Base-by-base conservation (phyloP, 2,888 invertebrate genomes). In the Cantharis rustica region DNA sequence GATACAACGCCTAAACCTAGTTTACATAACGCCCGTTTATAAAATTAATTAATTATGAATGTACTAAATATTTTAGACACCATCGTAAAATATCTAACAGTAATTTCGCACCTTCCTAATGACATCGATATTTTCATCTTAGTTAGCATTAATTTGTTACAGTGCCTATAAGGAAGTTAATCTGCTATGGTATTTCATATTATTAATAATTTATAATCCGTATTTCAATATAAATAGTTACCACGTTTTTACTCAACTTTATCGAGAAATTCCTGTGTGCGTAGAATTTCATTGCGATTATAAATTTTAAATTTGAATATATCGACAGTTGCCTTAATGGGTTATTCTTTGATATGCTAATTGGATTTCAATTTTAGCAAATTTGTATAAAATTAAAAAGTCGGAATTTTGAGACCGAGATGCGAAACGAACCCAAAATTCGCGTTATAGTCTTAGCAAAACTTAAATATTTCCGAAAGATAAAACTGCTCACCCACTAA, bases 51-150 rank as follows among this genome's bases (percentile, higher is more conserved):
- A 66, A 66, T 66, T 66, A 66, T 66, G 9, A 23, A 66, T 66
- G 64, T 66, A 66, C 64, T 66, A 66, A 66, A 66, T 66, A 66
- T 66, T 66, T 66, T 66, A 7, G 64, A 66, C 64, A 66, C 64
- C 64, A 15, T 66, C 17, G 47, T 66, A 20, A 66, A 66, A n/a
- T 20, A 66, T 66, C 20, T 66, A 66, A 66, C 64, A 66, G 64
- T 66, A 66, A 66, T 66, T 66, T 66, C 17, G 64, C 64, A 66
- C 64, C 64, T 66, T 66, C 64, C n/a, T 66, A 66, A 66, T 66
- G 64, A 66, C 64, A 66, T 66, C 23, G 20, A 16, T 66, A 66
- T 66, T 23, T 15, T 66, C 17, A 20, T n/a, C 7, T 64, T 64
- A 16, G 64, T 17, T 47, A 64, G 15, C 20, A 63, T 63, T 63